Evolutionary conservation across 2,888 invertebrate species (phyloP).

Genomic region (Pteria penguin): DNA sequence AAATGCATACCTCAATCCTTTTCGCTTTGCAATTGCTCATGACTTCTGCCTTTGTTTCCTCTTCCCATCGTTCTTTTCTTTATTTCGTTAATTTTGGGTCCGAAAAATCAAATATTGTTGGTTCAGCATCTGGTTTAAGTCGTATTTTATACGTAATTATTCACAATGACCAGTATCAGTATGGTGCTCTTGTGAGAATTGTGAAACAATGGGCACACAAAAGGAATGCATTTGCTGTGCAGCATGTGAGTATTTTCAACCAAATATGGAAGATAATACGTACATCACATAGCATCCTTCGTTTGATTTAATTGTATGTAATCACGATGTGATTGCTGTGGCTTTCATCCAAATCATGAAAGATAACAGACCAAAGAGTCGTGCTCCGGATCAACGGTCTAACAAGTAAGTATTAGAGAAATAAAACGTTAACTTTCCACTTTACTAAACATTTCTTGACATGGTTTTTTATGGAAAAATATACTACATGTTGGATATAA

Average conservation of each 20-base stretch:
- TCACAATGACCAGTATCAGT: neutral
- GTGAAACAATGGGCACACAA: neutral
- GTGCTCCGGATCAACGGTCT: neutral
- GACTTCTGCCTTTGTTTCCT: no score
- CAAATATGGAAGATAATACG: neutral
- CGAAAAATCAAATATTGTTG: no score
- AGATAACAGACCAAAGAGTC: neutral
- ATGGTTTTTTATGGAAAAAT: no score
- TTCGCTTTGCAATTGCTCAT: no score
- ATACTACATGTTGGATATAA: no score
- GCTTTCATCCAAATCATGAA: neutral
- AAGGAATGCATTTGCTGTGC: neutral
- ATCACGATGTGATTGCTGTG: neutral
- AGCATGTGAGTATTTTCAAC: neutral
- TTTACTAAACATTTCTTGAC: no score
- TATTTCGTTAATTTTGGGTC: no score
- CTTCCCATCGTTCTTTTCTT: no score
- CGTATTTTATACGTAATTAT: no score
- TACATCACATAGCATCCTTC: neutral
- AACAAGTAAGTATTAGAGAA: neutral
- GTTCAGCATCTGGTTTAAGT: no score
- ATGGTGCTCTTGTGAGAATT: neutral
- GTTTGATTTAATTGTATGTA: neutral
- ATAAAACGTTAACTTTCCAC: neutral
- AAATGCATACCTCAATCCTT: no score